phyloP scores from a whole-genome alignment of 1,140 invertebrate species.

The Sycophaga agraensis region DNA sequence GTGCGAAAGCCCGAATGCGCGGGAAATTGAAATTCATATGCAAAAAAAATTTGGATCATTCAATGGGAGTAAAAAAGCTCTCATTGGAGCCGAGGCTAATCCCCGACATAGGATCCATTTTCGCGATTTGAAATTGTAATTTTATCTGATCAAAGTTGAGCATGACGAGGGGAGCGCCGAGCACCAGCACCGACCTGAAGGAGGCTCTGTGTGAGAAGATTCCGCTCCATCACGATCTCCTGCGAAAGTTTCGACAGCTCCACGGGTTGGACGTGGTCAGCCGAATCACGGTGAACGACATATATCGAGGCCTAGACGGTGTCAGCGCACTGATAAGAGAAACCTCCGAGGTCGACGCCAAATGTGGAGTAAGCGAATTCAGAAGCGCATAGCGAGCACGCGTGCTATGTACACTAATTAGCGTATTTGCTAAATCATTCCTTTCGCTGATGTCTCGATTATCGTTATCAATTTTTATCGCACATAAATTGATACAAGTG shows the following conservation, averaged over 20 bases:
- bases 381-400: too few relatives aligned
- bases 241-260: constrained; percentile 40
- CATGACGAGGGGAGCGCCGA: constrained; percentile 38
- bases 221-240: constrained; percentile 41
- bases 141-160: constrained; percentile 33
- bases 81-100: too few relatives aligned
- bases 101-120: too few relatives aligned
- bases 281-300: constrained; percentile 40
- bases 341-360: constrained; percentile 39
- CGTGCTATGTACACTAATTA: too few relatives aligned
- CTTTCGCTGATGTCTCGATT: too few relatives aligned
- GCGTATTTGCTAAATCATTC: background rate
- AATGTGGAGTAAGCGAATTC: constrained; percentile 35
- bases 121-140: background rate
- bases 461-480: too few relatives aligned
- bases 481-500: too few relatives aligned
- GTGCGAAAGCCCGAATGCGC: too few relatives aligned
- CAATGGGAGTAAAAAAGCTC: too few relatives aligned
- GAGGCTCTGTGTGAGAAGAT: constrained; percentile 47
- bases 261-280: constrained; percentile 37
- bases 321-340: constrained; percentile 40
- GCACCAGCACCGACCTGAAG: constrained; percentile 42
- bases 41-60: too few relatives aligned
- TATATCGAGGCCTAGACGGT: constrained; percentile 40
- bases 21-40: too few relatives aligned